Conservation (phyloP, 2,888 invertebrate species). For the Melinopterus prodromus region DNA sequence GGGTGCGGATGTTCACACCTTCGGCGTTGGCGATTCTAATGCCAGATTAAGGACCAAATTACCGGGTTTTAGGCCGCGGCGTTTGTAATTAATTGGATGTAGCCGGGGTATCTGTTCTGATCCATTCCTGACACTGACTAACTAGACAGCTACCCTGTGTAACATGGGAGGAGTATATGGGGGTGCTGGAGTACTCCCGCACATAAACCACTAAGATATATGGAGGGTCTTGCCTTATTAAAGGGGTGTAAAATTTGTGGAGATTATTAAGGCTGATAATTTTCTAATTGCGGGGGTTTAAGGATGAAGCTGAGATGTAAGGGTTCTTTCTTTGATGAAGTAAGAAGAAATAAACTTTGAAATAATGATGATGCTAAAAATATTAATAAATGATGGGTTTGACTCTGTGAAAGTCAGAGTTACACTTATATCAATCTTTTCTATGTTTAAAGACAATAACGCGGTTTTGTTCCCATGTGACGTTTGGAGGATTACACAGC, state of each 20-base stretch:
- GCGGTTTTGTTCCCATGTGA: no score
- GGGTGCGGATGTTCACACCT: constrained; percentile 31
- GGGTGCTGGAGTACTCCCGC: not conserved
- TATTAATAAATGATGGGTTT: no score
- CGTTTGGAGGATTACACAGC: no score
- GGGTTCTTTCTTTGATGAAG: not conserved
- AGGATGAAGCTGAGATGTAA: not conserved
- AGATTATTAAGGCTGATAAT: not conserved
- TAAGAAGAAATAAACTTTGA: no score
- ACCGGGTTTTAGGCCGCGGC: constrained; percentile 36
- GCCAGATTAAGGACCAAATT: constrained; percentile 37
- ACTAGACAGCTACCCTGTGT: not conserved
- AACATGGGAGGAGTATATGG: not conserved
- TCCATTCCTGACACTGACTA: not conserved
- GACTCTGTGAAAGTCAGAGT: no score
- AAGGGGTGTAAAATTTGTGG: not conserved
- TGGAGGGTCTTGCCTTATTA: not conserved
- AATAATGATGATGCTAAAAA: no score
- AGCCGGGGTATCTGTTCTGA: not conserved
- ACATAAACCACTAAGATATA: not conserved
- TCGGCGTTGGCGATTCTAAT: constrained; percentile 20
- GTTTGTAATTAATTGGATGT: constrained; percentile 36
- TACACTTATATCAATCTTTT: no score
- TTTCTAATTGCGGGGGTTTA: not conserved
- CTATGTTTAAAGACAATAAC: no score